Evolutionary conservation across 2,888 invertebrate genomes (phyloP), one percentile per base, ranked within the genome.

Genomic region (Hyles lineata): DNA sequence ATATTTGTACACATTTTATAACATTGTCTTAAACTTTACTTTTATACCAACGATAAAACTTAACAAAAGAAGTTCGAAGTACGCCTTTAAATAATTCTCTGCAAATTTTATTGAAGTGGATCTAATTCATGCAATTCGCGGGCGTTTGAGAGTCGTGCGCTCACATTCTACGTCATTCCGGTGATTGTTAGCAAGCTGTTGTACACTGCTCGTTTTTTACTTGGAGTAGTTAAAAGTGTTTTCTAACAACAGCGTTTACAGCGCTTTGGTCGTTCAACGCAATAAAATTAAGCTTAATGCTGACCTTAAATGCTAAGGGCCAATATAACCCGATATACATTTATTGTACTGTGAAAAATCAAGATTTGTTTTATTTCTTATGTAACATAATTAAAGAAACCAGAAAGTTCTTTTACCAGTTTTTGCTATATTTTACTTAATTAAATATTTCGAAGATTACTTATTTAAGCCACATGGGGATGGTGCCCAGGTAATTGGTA

Each of bases 241-340:
- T 81, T 81, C 83, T 82, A 82, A 82, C 81, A 82, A 79, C 80
- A 75, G 76, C 81, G 75, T 82, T 83, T 83, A 83, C 74, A 75
- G 75, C 75, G 59, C 52, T 29, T 55, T 59, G 75, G 71, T 71
- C 63, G 72, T 74, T 74, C 59, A 74, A 72, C 32, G 74, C 78
- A 78, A 79, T 86, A 85, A 83, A 86, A 84, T 83, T 79, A 82
- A 79, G 75, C 80, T 80, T 79, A 83, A 81, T 81, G 76, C 70
- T 77, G 72, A 76, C 77, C 79, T 72, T 79, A 76, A 81, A 80
- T 75, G 75, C 73, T 72, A 60, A 77, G 74, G 74, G 75, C 74
- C 76, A 76, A 77, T 79, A 79, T 77, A 80, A 77, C 76, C 75
- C 60, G 75, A 77, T 73, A 60, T 59, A 74, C 75, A 74, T 79